Conservation (phyloP, 2,797 vertebrate genomes). For the Halcyon smyrnensis region DNA sequence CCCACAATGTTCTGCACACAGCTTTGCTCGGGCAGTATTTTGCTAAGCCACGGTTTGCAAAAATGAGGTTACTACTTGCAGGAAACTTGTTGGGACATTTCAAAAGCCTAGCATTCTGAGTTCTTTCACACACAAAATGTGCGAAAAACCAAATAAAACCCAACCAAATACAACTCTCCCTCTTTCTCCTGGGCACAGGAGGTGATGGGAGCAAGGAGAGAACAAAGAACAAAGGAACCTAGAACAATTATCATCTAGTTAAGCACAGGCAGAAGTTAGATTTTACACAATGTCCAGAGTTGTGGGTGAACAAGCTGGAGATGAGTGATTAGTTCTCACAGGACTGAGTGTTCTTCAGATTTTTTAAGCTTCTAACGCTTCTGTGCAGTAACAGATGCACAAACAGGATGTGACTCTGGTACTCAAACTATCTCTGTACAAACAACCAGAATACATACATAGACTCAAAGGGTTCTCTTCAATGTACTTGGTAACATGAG, state of each 20-base stretch:
- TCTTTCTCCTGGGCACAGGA: background rate
- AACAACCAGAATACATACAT: background rate
- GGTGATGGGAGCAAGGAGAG: background rate
- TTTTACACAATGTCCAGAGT: background rate
- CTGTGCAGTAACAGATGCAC: background rate
- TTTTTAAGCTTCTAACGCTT: background rate
- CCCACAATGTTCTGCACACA: background rate
- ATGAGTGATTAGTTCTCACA: background rate
- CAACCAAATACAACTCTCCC: background rate
- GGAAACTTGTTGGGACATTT: background rate
- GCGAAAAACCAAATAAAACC: background rate
- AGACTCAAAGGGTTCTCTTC: background rate
- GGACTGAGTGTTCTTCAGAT: background rate
- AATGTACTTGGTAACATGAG: slow-evolving; percentile 17
- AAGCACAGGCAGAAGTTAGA: background rate
- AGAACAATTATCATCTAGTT: background rate
- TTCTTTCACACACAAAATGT: background rate
- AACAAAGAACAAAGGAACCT: background rate
- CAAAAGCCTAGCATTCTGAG: background rate
- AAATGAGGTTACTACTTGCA: background rate
- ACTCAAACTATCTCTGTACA: background rate
- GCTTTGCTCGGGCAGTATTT: background rate
- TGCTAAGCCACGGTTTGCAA: background rate
- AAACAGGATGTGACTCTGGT: slow-evolving; percentile 1
- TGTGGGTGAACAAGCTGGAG: background rate